Evolutionary conservation across 2,888 invertebrate genomes (phyloP), one percentile per base, ranked within the genome.

Genomic region (Ectemnius lituratus): DNA sequence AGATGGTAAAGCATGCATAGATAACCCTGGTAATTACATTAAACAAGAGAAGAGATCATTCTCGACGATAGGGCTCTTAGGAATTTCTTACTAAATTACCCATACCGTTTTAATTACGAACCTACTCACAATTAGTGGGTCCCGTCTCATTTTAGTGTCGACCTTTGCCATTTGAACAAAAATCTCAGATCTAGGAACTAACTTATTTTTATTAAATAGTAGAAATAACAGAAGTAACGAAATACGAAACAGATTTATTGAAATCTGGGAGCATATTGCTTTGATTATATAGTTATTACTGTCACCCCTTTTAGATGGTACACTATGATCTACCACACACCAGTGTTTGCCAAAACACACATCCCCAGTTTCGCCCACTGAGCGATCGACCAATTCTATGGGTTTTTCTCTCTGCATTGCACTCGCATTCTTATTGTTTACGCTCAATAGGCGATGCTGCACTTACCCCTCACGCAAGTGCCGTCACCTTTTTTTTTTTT

Each of bases 391-490:
- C 23, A 2, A 52, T 52, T 14, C n/a, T 52, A 16, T 14, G 11
- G 16, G 68, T 76, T 79, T 73, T 75, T 79, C 75, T 23, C 23
- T n/a, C n/a, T 1, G 20, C 20, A 20, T 2, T 23, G 73, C 74
- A 47, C 62, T 47, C 60, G 59, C 66, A 45, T 66, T 70, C 62
- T 63, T 45, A 73, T 79, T 83, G 81, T 82, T 82, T 77, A 75
- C 73, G 79, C 76, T 66, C 68, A 68, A 76, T 79, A 63, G 68
- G 75, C 62, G 59, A 62, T 64, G 63, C 52, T 18, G 60, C 47
- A 69, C 73, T 70, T 67, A 70, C 72, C 69, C 78, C 74, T 78
- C 70, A 69, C 62, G 68, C 71, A 73, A 23, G 2, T 77, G 57
- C 61, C 62, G 63, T 28, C 59, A 57, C 45, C n/a, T n/a, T n/a